Base-by-base conservation (phyloP, 2,888 invertebrate species). In the Aphidius colemani region DNA sequence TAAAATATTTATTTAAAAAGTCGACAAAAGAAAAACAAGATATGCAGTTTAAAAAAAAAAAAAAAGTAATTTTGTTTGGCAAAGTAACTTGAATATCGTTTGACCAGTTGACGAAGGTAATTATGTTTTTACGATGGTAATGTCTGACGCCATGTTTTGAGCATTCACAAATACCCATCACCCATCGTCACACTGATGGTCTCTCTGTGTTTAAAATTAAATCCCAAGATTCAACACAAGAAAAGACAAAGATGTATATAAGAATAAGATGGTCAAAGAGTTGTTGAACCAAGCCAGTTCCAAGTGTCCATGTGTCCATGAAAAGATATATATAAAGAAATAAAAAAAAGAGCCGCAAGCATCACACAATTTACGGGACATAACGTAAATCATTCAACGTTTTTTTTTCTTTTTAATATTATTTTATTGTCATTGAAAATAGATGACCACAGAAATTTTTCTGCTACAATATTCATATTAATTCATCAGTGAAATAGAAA, bases 71-170 rank as follows among this genome's bases (percentile, higher is more conserved):
- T 18, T 18, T 18, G 18, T 18, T 18, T 18, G 18, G 18, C 18
- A 18, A 18, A 18, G 18, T 18, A 18, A 18, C 18, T 18, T 18
- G 2, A 18, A 18, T 18, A 18, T 18, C 18, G 46, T 59, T 48
- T 46, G 51, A 40, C 59, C 48, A 30, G 39, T 7, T 18, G 64
- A 48, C 44, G 59, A 62, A 67, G 66, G 71, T 71, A 74, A 74
- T 74, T 72, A 73, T 67, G 68, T 72, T 74, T 72, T 72, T 70
- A 71, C 72, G 70, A 68, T 65, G 66, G 66, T 67, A 72, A 72
- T 72, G 69, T 64, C 61, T 60, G 65, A 65, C 68, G 71, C 68
- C 69, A 70, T 69, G 59, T 57, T 51, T 59, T 53, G 59, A 67
- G 58, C 61, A 59, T 63, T 48, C 51, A 45, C 64, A 13, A 59